phyloP scores from a whole-genome alignment of 2,888 invertebrate species.

The Aporophyla nigra region DNA sequence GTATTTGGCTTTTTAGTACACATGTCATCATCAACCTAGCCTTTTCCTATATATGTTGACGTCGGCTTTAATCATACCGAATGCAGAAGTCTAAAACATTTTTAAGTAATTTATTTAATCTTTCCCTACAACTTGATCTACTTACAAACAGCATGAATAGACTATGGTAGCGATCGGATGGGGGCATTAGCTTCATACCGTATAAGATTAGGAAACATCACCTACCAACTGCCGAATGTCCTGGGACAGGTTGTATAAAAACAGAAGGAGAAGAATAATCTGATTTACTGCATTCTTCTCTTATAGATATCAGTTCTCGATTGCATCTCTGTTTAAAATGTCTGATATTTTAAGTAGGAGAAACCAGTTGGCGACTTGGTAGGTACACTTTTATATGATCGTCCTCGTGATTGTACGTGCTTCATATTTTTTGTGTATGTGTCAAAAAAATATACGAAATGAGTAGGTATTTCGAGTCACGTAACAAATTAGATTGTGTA shows the following conservation, averaged over 20 bases:
- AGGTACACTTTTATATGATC: conserved; percentile 22
- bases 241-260: too few relatives aligned
- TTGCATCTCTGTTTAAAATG: background rate
- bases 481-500: conserved; percentile 62
- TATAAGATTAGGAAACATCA: too few relatives aligned
- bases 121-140: too few relatives aligned
- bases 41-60: background rate
- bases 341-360: background rate
- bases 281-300: too few relatives aligned
- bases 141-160: too few relatives aligned
- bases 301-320: background rate
- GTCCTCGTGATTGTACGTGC: conserved; percentile 46
- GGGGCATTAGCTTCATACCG: too few relatives aligned
- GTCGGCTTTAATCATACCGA: background rate
- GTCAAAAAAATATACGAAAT: conserved; percentile 31
- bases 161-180: too few relatives aligned
- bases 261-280: background rate
- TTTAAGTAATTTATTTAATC: background rate
- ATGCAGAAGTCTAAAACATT: background rate
- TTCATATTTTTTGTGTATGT: conserved; percentile 34
- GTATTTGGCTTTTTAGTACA: background rate
- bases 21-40: background rate
- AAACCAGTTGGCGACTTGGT: conserved; percentile 6
- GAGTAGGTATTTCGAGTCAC: conserved; percentile 51
- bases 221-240: too few relatives aligned